Conservation (phyloP, 2,797 vertebrate species). For the Chrosomus eos region DNA sequence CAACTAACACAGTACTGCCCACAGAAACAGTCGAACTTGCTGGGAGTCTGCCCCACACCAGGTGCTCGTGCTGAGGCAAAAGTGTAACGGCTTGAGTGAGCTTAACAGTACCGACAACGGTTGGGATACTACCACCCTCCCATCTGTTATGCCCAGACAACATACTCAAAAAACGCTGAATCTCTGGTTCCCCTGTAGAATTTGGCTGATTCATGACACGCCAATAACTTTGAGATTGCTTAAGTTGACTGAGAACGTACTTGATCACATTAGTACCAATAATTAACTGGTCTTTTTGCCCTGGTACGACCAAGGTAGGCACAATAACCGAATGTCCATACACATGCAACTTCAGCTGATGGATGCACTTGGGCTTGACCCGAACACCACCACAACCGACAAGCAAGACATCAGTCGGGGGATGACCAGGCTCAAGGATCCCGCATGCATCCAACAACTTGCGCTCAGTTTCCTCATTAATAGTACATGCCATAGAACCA, state of each 20-base stretch:
- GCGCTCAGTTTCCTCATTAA: neutral
- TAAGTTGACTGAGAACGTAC: neutral
- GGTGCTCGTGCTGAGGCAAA: no score
- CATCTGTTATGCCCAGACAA: neutral
- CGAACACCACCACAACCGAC: neutral
- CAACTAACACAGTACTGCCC: neutral
- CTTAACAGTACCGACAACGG: neutral
- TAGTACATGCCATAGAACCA: slow-evolving; percentile 3
- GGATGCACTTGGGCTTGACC: neutral
- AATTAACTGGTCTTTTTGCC: slow-evolving; percentile 22
- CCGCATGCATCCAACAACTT: neutral
- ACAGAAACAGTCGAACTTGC: neutral
- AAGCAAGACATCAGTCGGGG: neutral
- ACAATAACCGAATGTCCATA: neutral
- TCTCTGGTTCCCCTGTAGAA: neutral
- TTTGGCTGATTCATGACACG: slow-evolving; percentile 6
- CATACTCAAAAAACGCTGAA: slow-evolving; percentile 6
- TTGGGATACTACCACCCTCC: neutral
- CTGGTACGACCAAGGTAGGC: slow-evolving; percentile 22
- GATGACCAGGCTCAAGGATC: neutral
- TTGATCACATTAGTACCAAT: slow-evolving; percentile 42
- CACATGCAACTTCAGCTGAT: neutral
- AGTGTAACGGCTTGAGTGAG: neutral
- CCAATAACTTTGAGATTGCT: neutral
- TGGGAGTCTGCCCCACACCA: neutral